A percentile compares a stretch with the other conserved stretches of the same genome.
These are phyloP conservation scores for Pogonus chalceus DNA, from an alignment of 1,140 invertebrate species.

Conservation along the genomic window DNA sequence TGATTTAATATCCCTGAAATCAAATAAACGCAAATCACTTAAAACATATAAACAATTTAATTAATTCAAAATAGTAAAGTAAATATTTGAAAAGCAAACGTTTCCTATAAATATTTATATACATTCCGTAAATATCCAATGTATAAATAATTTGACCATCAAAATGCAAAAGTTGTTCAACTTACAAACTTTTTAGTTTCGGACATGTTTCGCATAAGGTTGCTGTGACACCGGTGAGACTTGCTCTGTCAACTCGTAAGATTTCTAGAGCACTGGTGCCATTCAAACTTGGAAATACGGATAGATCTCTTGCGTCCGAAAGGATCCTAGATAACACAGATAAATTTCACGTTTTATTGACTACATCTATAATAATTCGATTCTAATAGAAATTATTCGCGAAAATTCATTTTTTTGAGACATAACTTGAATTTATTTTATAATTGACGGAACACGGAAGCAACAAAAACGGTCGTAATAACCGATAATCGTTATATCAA, in stretches of 20 bases:
- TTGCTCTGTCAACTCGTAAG: slow-evolving; percentile 71
- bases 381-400: neutral
- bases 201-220: slow-evolving; percentile 69
- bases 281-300: slow-evolving; percentile 70
- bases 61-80: neutral
- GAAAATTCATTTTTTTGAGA: neutral
- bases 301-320: slow-evolving; percentile 71
- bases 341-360: neutral
- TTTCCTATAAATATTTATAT: neutral
- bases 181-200: slow-evolving; percentile 78
- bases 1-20: slow-evolving; percentile 71
- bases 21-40: neutral
- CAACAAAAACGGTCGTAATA: too few relatives aligned
- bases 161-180: too few relatives aligned
- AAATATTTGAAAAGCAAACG: neutral
- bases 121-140: neutral
- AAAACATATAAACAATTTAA: neutral
- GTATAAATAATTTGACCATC: too few relatives aligned
- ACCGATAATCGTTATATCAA: too few relatives aligned
- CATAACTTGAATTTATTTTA: too few relatives aligned
- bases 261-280: slow-evolving; percentile 67
- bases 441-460: too few relatives aligned
- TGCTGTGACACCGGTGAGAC: slow-evolving; percentile 55
- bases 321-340: slow-evolving; percentile 55
- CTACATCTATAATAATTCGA: neutral